phyloP scores from a whole-genome alignment of 64 coral and sea anemone species.

The Pocillopora damicornis region DNA sequence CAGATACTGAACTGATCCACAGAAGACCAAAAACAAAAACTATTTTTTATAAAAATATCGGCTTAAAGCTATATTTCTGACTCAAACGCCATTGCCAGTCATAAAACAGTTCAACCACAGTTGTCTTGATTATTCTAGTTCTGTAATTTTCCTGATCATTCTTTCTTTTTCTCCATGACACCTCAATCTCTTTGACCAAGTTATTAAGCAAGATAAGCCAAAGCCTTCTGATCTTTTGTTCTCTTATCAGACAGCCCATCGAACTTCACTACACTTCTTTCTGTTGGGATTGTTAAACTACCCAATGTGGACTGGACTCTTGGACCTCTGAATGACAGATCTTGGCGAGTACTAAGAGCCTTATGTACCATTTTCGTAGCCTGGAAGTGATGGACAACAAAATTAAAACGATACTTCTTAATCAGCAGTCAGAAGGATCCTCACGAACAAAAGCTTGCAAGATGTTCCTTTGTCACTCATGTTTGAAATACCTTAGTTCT shows the following conservation, averaged over 20 bases:
- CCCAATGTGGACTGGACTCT: conserved; percentile 31
- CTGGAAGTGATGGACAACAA: conserved; percentile 17
- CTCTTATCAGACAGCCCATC: neutral
- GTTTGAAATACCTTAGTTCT: no score
- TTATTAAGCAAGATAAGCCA: conserved; percentile 12
- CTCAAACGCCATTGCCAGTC: no score
- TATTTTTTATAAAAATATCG: no score
- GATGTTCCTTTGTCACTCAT: neutral
- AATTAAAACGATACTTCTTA: neutral
- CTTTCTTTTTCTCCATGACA: neutral
- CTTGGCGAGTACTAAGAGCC: conserved; percentile 72
- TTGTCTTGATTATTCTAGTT: no score
- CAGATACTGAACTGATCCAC: no score
- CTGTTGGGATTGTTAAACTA: neutral
- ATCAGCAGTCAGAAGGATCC: neutral
- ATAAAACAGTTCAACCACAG: no score
- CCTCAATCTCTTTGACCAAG: neutral
- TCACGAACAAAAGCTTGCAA: neutral
- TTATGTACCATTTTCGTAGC: conserved; percentile 61
- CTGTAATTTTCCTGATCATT: no score
- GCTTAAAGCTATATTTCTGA: no score
- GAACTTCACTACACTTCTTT: conserved; percentile 34
- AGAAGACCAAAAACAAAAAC: no score
- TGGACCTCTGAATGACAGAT: conserved; percentile 65
- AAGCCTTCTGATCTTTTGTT: conserved; percentile 5